Evolutionary conservation across 2,888 invertebrate species (phyloP), one percentile per base, ranked within the genome.

Genomic region (Phoronis australis): DNA sequence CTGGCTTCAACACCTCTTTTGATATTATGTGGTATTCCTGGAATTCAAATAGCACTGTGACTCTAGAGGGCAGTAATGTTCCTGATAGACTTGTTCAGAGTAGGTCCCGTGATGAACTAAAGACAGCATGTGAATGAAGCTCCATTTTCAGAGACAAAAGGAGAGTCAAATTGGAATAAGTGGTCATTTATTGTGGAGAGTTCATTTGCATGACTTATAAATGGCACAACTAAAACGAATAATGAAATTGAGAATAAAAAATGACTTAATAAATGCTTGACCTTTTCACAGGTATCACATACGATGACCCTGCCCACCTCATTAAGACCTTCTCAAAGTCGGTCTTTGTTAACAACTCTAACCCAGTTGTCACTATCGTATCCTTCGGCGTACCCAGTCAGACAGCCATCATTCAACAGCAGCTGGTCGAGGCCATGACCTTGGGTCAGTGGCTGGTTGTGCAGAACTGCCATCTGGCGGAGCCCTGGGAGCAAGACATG

Each of bases 381-480:
- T 68, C 71, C 54, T 72, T 68, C 56, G 73, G 71, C 4, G 66
- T 68, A n/a, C 51, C 48, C 37, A 61, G 66, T 42, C 67, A 70
- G 52, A 59, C 66, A 47, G 21, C 54, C 9, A 70, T 69, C 50
- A 60, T 70, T 4, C 56, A 57, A 48, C 61, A 67, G 38, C 67
- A 68, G 3, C 50, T 75, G 39, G 59, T 60, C 27, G 71, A 73
- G 51, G 69, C 70, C 51, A 59, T 70, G 52, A 59, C 64, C 48
- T 57, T 59, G 44, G 73, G 73, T 18, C 62, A 69, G 57, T 75
- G 73, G 75, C 62, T 74, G 18, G 59, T 75, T 5, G 48, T 75
- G 37, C 71, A 73, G 58, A 74, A 74, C 54, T 71, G 69, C 44
- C 71, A 75, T 52, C 60, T 73, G 42, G 60, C 68, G 18, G 61